Conservation (phyloP, 1,140 invertebrate genomes). For the Paracyclopina nana region DNA sequence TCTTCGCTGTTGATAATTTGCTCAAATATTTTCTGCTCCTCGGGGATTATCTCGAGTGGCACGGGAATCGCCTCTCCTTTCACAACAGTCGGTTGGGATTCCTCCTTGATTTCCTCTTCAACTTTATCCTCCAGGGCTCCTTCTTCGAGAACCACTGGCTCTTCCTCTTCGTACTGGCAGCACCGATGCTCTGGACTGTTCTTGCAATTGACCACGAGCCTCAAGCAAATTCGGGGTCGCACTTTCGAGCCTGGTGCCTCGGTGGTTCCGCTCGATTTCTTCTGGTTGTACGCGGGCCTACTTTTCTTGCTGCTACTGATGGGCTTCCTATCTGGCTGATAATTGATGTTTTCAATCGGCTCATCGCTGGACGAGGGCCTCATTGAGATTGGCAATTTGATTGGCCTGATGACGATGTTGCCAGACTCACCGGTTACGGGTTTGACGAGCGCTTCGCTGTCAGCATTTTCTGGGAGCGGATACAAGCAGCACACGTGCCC, state of each 20-base stretch:
- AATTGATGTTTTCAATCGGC: neutral
- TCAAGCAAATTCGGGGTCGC: neutral
- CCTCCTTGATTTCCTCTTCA: neutral
- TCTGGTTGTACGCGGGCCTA: neutral
- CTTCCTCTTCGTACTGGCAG: neutral
- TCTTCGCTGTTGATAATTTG: too few species aligned
- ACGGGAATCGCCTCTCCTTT: too few species aligned
- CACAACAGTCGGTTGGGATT: too few species aligned
- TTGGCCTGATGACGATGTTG: neutral
- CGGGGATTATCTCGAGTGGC: too few species aligned
- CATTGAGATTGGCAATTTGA: neutral
- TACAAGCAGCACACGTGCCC: neutral
- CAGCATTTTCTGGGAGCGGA: neutral
- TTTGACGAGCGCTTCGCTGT: too few species aligned
- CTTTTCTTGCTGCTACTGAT: neutral
- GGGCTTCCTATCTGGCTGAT: neutral
- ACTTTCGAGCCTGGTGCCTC: neutral
- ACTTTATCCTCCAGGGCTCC: neutral
- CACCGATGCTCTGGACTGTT: neutral
- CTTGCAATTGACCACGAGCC: neutral
- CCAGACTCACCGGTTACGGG: too few species aligned
- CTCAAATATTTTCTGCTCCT: too few species aligned
- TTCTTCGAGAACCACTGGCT: neutral
- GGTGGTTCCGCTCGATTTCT: neutral
- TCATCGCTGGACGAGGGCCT: neutral